A percentile compares a stretch with the other conserved stretches of the same genome.
Conservation (phyloP, 2,797 vertebrate genomes). For the Morelia viridis region DNA sequence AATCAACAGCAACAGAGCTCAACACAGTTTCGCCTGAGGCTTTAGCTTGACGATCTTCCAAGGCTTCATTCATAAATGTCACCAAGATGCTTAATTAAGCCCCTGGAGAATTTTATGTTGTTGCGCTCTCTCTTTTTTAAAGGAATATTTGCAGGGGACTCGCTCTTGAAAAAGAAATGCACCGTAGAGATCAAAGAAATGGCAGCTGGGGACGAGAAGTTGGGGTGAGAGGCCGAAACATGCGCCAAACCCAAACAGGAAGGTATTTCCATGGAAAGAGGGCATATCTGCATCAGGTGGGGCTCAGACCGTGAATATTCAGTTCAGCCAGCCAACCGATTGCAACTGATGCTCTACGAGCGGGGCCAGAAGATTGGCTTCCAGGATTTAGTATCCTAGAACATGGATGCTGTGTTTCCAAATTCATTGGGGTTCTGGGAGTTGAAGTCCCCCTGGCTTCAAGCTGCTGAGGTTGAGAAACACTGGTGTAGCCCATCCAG, state of each 20-base stretch:
- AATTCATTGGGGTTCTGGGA: background rate
- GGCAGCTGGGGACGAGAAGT: background rate
- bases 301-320: background rate
- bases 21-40: background rate
- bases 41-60: background rate
- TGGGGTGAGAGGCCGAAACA: background rate
- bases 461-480: too few relatives aligned
- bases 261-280: background rate
- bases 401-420: background rate
- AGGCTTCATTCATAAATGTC: constrained; percentile 3
- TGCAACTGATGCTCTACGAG: background rate
- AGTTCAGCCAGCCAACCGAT: background rate
- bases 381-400: background rate
- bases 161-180: background rate
- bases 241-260: background rate
- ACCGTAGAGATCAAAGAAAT: background rate
- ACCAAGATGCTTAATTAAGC: rapidly evolving
- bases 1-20: background rate
- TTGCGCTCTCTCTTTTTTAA: background rate
- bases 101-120: background rate
- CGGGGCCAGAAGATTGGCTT: background rate
- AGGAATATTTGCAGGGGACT: background rate
- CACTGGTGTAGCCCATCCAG: too few relatives aligned
- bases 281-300: background rate
- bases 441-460: too few relatives aligned